These are phyloP conservation scores for Nemopilema nomurai DNA, from an alignment of 30 jellyfish, hydroid and myxozoan species.

Conservation along the genomic window DNA sequence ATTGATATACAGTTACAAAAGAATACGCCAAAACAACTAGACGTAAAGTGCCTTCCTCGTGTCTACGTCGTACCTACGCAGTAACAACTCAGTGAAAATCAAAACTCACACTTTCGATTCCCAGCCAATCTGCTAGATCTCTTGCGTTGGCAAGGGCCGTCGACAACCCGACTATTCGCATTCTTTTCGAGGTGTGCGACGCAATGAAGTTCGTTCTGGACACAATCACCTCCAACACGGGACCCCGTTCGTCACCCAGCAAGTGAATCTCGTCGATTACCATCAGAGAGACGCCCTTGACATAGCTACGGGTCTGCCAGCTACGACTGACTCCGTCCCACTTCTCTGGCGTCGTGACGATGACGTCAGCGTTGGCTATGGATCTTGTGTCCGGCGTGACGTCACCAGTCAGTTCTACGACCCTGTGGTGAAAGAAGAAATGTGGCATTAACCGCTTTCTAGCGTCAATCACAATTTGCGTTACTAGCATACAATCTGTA, in stretches of 20 bases:
- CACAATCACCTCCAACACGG: conserved; percentile 96
- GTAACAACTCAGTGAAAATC: too few species aligned
- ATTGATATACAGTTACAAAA: too few species aligned
- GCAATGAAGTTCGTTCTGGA: conserved; percentile 95
- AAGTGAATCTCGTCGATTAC: conserved; percentile 97
- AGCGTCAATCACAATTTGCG: too few species aligned
- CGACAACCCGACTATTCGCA: conserved; percentile 94
- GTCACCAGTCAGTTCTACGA: conserved; percentile 99
- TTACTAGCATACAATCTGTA: too few species aligned
- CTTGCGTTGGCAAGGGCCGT: conserved; percentile 99
- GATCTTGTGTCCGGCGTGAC: conserved; percentile 98
- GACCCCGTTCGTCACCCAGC: conserved; percentile 99
- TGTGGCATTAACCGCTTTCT: too few species aligned
- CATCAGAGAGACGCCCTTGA: conserved; percentile 81
- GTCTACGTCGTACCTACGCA: too few species aligned
- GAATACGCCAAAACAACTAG: too few species aligned
- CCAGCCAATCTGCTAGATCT: conserved; percentile 99
- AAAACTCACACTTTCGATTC: conserved; percentile 76
- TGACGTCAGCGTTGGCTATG: conserved; percentile 92
- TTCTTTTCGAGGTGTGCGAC: conserved; percentile 77
- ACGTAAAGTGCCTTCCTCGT: too few species aligned
- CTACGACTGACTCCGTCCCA: conserved; percentile 99
- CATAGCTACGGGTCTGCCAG: conserved; percentile 99
- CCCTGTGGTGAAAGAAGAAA: conserved; percentile 59
- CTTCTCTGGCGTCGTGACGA: conserved; percentile 99